Conservation (phyloP, 2,113 vertebrate genomes). For the Amblyornis subalaris region DNA sequence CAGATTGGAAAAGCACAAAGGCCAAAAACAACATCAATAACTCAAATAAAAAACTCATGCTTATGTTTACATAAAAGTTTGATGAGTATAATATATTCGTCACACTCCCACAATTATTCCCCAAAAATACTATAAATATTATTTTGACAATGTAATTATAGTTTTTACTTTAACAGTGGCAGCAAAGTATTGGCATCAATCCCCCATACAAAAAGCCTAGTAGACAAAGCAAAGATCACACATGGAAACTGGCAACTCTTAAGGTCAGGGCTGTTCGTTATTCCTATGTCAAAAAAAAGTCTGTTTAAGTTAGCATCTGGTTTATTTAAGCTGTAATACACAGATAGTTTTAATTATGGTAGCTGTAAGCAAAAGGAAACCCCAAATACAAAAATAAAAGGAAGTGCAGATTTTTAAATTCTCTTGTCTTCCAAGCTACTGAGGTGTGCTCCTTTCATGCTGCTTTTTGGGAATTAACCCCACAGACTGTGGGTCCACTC, state of each 20-base stretch:
- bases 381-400: conserved; percentile 1
- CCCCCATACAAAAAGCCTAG: conserved; percentile 15
- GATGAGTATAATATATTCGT: conserved; percentile 76
- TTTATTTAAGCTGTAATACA: background rate
- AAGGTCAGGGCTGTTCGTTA: background rate
- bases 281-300: background rate
- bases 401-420: background rate
- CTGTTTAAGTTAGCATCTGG: background rate
- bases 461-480: background rate
- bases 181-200: conserved; percentile 62
- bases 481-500: background rate
- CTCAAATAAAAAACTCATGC: conserved; percentile 71
- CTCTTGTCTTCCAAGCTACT: background rate
- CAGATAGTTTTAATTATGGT: background rate
- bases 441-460: background rate
- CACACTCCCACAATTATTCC: conserved; percentile 77
- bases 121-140: conserved; percentile 79
- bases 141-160: conserved; percentile 80
- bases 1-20: conserved; percentile 64
- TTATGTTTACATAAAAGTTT: conserved; percentile 72
- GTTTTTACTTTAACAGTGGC: conserved; percentile 64
- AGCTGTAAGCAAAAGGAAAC: conserved; percentile 18
- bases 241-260: conserved; percentile 4
- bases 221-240: conserved; percentile 53
- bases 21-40: conserved; percentile 75